phyloP scores from a whole-genome alignment of 2,113 vertebrate species.

The Eonycteris spelaea region DNA sequence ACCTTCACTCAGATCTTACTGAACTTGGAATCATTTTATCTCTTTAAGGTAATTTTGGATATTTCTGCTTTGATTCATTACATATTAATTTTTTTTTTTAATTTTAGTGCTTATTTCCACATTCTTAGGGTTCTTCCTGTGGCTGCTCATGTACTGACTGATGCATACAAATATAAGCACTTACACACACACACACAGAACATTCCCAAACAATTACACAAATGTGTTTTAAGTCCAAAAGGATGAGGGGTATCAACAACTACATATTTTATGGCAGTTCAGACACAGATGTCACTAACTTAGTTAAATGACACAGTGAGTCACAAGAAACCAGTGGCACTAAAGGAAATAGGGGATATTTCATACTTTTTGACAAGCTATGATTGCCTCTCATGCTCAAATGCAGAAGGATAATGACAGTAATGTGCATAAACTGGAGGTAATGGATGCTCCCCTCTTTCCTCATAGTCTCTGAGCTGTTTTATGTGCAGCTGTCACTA shows the following conservation, averaged over 20 bases:
- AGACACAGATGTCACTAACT: not conserved
- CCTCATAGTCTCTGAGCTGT: not conserved
- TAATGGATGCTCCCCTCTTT: not conserved
- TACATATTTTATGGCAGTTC: not conserved
- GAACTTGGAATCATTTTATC: not conserved
- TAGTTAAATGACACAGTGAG: not conserved
- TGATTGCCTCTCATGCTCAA: not conserved
- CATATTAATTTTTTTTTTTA: not conserved
- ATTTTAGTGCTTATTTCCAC: conserved; percentile 2
- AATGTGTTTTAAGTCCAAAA: not conserved
- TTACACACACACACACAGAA: not conserved
- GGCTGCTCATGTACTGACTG: not conserved
- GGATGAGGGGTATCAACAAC: not conserved
- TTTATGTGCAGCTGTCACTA: not conserved
- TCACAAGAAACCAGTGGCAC: not conserved
- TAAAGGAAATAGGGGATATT: conserved; percentile 19
- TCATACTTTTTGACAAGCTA: not conserved
- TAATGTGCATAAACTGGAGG: not conserved
- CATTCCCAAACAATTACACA: not conserved
- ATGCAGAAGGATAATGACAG: not conserved
- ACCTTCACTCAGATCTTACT: not conserved
- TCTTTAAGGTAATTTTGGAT: not conserved
- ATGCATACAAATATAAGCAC: not conserved
- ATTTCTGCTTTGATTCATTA: not conserved
- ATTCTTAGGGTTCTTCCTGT: not conserved